Base-by-base conservation (phyloP, 2,888 invertebrate genomes). In the Lathronympha strigana region DNA sequence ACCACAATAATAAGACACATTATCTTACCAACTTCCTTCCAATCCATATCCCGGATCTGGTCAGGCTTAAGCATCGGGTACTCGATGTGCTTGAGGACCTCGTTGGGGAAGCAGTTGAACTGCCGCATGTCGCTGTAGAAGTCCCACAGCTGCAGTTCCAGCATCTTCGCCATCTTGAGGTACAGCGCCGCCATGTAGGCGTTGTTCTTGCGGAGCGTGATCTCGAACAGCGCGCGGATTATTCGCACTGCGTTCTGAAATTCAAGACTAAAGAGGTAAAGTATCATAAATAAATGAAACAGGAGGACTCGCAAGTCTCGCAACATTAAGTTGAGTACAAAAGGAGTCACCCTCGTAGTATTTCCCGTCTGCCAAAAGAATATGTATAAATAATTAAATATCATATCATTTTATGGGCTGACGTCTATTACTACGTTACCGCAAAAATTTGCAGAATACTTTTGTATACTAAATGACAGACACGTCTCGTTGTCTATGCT, bases 81-180 rank as follows among this genome's bases (percentile, higher is more conserved):
- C 79, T 98, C 97, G 4, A 98, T 93, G 80, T 97, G 97, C 23
- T 95, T 93, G 67, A 98, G 92, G 0, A 97, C 94, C 71, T 97
- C 97, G 0, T 92, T 90, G n/a, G 95, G 94, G 61, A 98, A 92
- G 61, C 94, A 94, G 70, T 93, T 93, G 84, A 97, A 98, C 87
- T 99, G 99, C 11, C 97, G 90, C 83, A 99, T 93, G 0, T 98
- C 97, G 67, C 95, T 95, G 81, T 96, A 95, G 79, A 95, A 95
- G 72, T 95, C 94, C 99, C 99, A 99, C 72, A 96, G 94, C 77
- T 97, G 96, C 3, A 96, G 94, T 81, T 99, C 99, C 69, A 99
- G 93, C 95, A 98, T 98, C 89, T 98, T 98, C 33, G 98, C 95
- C 79, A 99, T 94, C 73, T 94, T 94, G 0, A 99, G 93, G 71